Base-by-base conservation (phyloP, 2,888 invertebrate species). In the Parnassius smintheus region DNA sequence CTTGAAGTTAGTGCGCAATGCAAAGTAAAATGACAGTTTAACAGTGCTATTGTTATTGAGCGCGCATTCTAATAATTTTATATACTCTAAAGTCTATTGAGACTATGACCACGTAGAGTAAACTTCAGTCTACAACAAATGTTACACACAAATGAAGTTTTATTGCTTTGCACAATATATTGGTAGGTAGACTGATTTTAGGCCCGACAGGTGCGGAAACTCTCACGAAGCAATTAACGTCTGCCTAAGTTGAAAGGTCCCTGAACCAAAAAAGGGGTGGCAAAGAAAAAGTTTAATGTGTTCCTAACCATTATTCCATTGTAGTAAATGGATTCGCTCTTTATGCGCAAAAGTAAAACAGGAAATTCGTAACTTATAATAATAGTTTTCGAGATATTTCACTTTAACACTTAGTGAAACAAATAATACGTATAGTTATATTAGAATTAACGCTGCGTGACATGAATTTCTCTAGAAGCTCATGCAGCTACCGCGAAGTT, bases 161-260 rank as follows among this genome's bases (percentile, higher is more conserved):
- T 80, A 76, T 81, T 83, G 78, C 83, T 83, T 82, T 82, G 83
- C 84, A 83, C 83, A 83, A 81, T 57, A 57, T 22, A 55, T 13
- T 41, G 35, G n/a, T 53, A 13, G n/a, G 22, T 77, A 81, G 75
- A 71, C 71, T 71, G 72, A 70, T 71, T 73, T 68, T 73, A 75
- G 76, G 73, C 71, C 70, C 68, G 70, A 68, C 89, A 89, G 88
- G 85, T 89, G 90, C 71, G 62, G 68, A 59, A 67, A 68, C 85
- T 90, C 90, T 79, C 91, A 91, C 88, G 82, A 71, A 86, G 88
- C 90, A 89, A 90, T 90, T 91, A 90, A 86, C 86, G 84, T 75
- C 76, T 72, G 71, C 71, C 75, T 72, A 76, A 80, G 77, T 75
- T 81, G 82, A 89, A 88, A 86, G 86, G 88, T 84, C 85, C 82